Percentiles rank a stretch among this genome's conserved stretches.
These are phyloP conservation scores for Diarsia mendica DNA, from an alignment of 2,888 invertebrate genomes.

Conservation along the genomic window DNA sequence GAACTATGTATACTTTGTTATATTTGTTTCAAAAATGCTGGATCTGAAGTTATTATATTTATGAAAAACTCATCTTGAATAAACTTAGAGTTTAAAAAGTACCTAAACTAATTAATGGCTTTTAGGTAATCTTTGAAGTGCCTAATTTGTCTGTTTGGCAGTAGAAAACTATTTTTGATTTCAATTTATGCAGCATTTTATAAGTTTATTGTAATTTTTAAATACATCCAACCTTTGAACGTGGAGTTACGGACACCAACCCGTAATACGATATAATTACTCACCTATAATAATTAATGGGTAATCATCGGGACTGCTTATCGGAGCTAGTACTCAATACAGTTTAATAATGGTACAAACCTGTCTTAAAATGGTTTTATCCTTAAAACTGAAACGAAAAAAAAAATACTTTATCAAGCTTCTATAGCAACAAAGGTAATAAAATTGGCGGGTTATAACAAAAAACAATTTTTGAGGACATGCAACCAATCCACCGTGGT, in stretches of 20 bases:
- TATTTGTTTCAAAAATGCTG: neutral
- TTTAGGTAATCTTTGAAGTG: neutral
- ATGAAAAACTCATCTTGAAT: neutral
- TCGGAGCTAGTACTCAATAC: neutral
- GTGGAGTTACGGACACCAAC: no score
- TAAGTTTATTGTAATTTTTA: no score
- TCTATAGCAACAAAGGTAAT: slow-evolving; percentile 13
- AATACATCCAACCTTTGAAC: no score
- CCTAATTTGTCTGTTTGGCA: neutral
- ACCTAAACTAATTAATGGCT: neutral
- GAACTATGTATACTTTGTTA: neutral
- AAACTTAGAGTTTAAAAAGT: neutral
- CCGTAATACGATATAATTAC: no score
- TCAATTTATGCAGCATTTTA: no score
- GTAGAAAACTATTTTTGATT: neutral
- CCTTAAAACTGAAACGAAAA: neutral
- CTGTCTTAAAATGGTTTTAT: neutral
- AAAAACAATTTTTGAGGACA: slow-evolving; percentile 38
- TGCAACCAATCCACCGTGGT: slow-evolving; percentile 19
- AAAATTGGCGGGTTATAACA: slow-evolving; percentile 12
- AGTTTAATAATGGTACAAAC: neutral
- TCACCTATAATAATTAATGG: no score
- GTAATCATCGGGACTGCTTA: no score
- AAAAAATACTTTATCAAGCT: neutral
- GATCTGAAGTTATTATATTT: neutral